A percentile compares a stretch with the other conserved stretches of the same genome.
These are phyloP conservation scores for Enteromius trimaculatus DNA, from an alignment of 2,797 vertebrate species.

Conservation along the genomic window DNA sequence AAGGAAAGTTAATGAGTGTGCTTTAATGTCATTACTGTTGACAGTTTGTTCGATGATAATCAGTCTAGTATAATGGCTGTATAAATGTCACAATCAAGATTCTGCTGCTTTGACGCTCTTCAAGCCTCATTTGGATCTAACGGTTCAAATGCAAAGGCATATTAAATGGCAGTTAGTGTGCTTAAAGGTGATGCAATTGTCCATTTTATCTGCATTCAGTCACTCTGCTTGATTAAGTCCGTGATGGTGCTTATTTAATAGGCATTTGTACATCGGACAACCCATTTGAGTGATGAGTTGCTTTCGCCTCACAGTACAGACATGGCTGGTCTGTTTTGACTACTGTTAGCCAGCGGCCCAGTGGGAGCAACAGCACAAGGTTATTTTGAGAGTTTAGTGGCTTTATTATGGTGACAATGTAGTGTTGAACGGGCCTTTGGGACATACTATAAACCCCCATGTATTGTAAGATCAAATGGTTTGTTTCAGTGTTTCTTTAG, in stretches of 20 bases:
- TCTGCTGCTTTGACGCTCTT: conserved; percentile 21
- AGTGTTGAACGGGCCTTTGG: neutral
- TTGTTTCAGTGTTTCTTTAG: conserved; percentile 24
- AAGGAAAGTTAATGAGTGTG: neutral
- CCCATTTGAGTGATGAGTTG: conserved; percentile 34
- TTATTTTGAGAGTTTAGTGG: conserved; percentile 8
- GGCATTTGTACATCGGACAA: conserved; percentile 54
- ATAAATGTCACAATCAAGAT: conserved; percentile 7
- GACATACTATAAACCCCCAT: conserved; percentile 30
- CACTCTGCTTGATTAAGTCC: conserved; percentile 63
- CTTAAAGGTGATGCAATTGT: conserved; percentile 60
- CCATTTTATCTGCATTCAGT: conserved; percentile 70
- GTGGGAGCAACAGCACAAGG: conserved; percentile 1
- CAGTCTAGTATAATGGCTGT: neutral
- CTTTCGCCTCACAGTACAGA: neutral
- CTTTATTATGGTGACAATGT: conserved; percentile 3
- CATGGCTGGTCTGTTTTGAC: neutral
- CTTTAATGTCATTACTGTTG: conserved; percentile 23
- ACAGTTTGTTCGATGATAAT: conserved; percentile 9
- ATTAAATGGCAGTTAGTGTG: conserved; percentile 47
- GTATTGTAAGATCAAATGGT: conserved; percentile 24
- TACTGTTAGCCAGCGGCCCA: conserved; percentile 11
- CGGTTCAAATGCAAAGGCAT: conserved; percentile 42
- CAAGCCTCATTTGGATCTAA: conserved; percentile 50
- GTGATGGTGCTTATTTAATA: conserved; percentile 64